Base-by-base conservation (phyloP, 92 coral and sea anemone species). In the Epizoanthus rinbou region DNA sequence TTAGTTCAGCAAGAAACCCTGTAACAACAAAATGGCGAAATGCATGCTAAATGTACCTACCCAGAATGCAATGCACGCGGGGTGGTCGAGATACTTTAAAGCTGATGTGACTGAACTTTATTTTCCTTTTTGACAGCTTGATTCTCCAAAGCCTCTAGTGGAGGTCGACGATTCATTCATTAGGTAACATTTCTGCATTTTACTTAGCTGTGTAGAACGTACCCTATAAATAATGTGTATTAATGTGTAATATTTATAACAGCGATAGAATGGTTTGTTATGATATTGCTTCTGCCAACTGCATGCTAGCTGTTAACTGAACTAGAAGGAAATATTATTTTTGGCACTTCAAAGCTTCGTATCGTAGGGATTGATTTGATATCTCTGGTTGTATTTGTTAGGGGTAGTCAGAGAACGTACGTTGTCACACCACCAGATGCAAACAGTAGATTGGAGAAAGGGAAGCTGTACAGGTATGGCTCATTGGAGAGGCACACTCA, bases 351-450 rank as follows among this genome's bases (percentile, higher is more conserved):
- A 8, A 22, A 8, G 4, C 17, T 35, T 70, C 8, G 3, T 47
- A 21, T 21, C 62, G n/a, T 64, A 47, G 74, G 9, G 35, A 10
- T 53, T 19, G 37, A 9, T 11, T 76, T 21, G 15, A 11, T 50
- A 11, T 11, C 14, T 50, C 9, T 50, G 54, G 22, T 74, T 22
- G 15, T 84, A 68, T 86, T 80, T 74, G 11, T 63, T 69, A 95
- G 98, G 89, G 98, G 95, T 75, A 94, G 99, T 8, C 97, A 92
- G 75, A 92, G 98, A 85, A 96, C 99, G 8, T 96, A 91, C 47
- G 99, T 96, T 37, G 99, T 96, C 14, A 96, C 99, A 0, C 98
- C 99, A 6, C 93, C 93, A 17, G 94, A 91, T 73, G 72, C 90
- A 10, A 88, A 83, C 79, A 35, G 18, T 54, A 82, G 75, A 13